Evolutionary conservation across 2,888 invertebrate species (phyloP).

Genomic region (Melitaea athalia): DNA sequence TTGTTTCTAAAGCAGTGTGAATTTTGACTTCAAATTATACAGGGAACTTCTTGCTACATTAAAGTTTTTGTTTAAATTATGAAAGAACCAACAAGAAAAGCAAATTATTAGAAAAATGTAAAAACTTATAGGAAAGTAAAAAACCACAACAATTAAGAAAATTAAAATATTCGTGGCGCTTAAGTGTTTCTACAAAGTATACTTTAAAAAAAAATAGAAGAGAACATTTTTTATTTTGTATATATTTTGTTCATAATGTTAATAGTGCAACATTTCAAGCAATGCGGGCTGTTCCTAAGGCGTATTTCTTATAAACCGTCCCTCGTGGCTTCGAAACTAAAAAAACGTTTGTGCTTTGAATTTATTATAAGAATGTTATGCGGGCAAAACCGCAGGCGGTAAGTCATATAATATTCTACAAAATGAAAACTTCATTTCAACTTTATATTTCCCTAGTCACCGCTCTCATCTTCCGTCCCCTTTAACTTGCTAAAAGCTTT

Average conservation of each 20-base stretch:
- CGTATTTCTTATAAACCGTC: slow-evolving; percentile 11
- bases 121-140: too few species aligned
- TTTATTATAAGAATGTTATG: slow-evolving; percentile 23
- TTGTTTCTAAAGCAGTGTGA: too few species aligned
- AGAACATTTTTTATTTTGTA: too few species aligned
- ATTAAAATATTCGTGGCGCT: too few species aligned
- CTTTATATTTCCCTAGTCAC: slow-evolving; percentile 9
- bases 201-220: too few species aligned
- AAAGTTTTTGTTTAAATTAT: too few species aligned
- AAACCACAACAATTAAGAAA: too few species aligned
- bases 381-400: slow-evolving; percentile 27
- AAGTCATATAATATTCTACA: background rate
- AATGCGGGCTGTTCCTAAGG: slow-evolving; percentile 25
- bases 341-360: slow-evolving; percentile 21
- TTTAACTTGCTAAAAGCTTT: background rate
- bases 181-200: too few species aligned
- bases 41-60: too few species aligned
- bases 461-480: background rate
- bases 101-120: too few species aligned
- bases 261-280: background rate
- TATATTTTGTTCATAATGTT: background rate
- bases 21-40: too few species aligned
- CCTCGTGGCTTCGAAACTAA: slow-evolving; percentile 10
- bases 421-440: slow-evolving; percentile 16
- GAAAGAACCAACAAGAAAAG: too few species aligned